Conservation (phyloP, 2,888 invertebrate species). For the Dynastes grantii region DNA sequence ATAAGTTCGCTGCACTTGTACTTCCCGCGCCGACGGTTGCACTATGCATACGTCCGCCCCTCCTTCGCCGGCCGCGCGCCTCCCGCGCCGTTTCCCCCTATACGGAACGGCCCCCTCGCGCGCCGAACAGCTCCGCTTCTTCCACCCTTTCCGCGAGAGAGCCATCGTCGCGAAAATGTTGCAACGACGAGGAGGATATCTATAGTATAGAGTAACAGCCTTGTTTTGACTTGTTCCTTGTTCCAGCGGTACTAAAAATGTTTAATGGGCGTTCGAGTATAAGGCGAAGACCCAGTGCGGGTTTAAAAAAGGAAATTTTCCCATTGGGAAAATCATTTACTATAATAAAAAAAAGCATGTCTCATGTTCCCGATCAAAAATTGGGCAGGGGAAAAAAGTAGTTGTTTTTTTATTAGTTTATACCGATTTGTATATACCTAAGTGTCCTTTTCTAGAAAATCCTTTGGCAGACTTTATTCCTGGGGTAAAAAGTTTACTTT, state of each 20-base stretch:
- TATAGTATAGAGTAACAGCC: slow-evolving; percentile 5
- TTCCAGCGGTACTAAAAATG: slow-evolving; percentile 13
- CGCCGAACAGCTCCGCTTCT: slow-evolving; percentile 13
- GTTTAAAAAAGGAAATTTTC: too few relatives aligned
- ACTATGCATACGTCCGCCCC: slow-evolving; percentile 50
- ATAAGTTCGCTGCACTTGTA: slow-evolving; percentile 61
- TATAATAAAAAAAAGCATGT: too few relatives aligned
- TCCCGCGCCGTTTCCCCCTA: slow-evolving; percentile 46
- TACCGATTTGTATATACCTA: too few relatives aligned
- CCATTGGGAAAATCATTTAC: too few relatives aligned
- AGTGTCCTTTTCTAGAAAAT: too few relatives aligned
- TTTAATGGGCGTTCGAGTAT: neutral
- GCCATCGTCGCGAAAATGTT: slow-evolving; percentile 30
- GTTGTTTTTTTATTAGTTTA: too few relatives aligned
- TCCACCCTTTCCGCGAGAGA: slow-evolving; percentile 40
- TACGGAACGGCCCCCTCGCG: slow-evolving; percentile 18
- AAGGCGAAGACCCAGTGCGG: too few relatives aligned
- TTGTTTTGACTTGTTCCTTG: slow-evolving; percentile 19
- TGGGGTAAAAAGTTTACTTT: too few relatives aligned
- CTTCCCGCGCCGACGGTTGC: slow-evolving; percentile 56
- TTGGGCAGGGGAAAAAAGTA: too few relatives aligned
- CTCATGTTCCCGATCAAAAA: too few relatives aligned
- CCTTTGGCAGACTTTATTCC: too few relatives aligned
- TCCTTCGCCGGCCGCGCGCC: slow-evolving; percentile 39
- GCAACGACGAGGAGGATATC: slow-evolving; percentile 17